phyloP scores from a whole-genome alignment of 2,888 invertebrate genomes.

The Lasioglossum vierecki region DNA sequence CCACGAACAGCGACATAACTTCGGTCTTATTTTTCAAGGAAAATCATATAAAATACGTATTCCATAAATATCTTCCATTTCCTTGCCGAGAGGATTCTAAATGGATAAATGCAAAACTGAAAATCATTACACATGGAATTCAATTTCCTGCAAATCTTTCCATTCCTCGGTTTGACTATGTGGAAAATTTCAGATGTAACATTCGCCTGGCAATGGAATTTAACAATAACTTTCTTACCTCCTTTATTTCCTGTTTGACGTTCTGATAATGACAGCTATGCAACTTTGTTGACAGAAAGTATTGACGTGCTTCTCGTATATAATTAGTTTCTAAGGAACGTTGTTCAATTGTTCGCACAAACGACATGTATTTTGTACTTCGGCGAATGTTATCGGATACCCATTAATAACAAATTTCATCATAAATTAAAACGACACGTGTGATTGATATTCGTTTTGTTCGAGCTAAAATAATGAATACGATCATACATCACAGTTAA shows the following conservation, averaged over 20 bases:
- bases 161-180: not conserved
- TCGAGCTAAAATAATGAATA: not conserved
- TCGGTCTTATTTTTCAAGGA: not conserved
- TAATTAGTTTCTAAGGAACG: not conserved
- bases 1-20: not conserved
- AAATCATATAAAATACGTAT: not conserved
- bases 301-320: not conserved
- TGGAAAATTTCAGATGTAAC: too few species aligned
- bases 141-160: not conserved
- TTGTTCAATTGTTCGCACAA: not conserved
- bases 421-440: not conserved
- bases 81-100: not conserved
- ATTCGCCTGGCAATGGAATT: not conserved
- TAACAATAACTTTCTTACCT: not conserved
- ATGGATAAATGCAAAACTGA: not conserved
- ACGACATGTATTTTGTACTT: not conserved
- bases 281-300: not conserved
- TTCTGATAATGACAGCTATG: not conserved
- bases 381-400: not conserved
- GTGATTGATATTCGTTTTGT: not conserved
- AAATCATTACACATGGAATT: not conserved
- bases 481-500: not conserved
- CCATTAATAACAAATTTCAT: not conserved
- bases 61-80: conserved; percentile 1
- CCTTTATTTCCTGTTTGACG: not conserved